Evolutionary conservation across 2,888 invertebrate genomes (phyloP).

Genomic region (Noctua pronuba): DNA sequence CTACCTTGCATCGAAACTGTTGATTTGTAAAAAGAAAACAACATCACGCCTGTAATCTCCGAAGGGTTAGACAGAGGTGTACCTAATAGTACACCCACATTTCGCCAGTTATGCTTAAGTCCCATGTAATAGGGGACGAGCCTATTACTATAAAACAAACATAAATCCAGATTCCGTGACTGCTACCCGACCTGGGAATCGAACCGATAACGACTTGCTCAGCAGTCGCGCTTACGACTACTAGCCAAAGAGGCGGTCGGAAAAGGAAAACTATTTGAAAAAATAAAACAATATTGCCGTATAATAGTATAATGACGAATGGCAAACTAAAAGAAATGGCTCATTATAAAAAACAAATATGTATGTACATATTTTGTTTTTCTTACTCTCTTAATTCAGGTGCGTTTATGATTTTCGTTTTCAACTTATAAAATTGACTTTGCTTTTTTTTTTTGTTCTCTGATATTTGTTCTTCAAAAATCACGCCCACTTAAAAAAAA

Average conservation of each 20-base stretch:
- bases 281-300: neutral
- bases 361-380: too few relatives aligned
- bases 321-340: neutral
- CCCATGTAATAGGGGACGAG: too few relatives aligned
- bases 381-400: neutral
- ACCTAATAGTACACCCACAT: too few relatives aligned
- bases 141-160: too few relatives aligned
- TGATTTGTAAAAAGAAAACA: neutral
- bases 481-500: neutral
- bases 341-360: neutral
- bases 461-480: neutral
- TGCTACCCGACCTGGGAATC: too few relatives aligned
- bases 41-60: too few relatives aligned
- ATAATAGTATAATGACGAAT: neutral
- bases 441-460: neutral
- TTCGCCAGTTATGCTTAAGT: too few relatives aligned
- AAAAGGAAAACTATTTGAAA: neutral
- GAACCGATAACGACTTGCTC: too few relatives aligned
- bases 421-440: neutral
- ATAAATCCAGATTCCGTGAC: too few relatives aligned
- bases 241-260: too few relatives aligned
- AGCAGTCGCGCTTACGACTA: too few relatives aligned
- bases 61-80: too few relatives aligned
- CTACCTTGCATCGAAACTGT: neutral
- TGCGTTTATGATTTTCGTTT: neutral